Conservation (phyloP, 2,888 invertebrate genomes). For the Eilema griseolum region DNA sequence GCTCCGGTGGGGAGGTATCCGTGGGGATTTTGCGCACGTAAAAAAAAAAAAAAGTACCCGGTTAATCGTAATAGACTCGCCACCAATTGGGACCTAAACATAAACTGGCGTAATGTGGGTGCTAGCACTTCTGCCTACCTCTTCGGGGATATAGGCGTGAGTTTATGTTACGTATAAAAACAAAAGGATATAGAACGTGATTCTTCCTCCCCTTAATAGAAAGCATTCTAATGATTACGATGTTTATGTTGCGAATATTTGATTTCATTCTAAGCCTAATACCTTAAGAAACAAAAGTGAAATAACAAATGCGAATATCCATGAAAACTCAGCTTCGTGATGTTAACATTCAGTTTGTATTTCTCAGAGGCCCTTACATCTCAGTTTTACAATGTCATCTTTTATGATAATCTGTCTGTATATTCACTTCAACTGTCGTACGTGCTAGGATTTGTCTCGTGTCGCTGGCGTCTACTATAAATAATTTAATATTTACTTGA, state of each 20-base stretch:
- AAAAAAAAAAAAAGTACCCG: too few species aligned
- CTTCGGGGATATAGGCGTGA: too few species aligned
- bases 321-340: not conserved
- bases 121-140: too few species aligned
- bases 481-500: not conserved
- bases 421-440: slow-evolving; percentile 35
- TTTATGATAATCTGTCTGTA: slow-evolving; percentile 39
- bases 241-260: not conserved
- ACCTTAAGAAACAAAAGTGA: not conserved
- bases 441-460: slow-evolving; percentile 26
- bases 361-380: slow-evolving; percentile 27
- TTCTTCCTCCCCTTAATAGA: not conserved
- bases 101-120: too few species aligned
- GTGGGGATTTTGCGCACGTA: too few species aligned
- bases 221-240: not conserved
- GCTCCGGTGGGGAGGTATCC: too few species aligned
- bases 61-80: too few species aligned
- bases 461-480: not conserved
- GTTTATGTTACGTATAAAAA: too few species aligned
- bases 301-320: not conserved
- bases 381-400: slow-evolving; percentile 33
- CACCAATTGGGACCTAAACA: too few species aligned
- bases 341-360: slow-evolving; percentile 23
- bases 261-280: not conserved
- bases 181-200: not conserved